These are phyloP conservation scores for Sialis fuliginosa DNA, from an alignment of 2,888 invertebrate species.

Conservation along the genomic window DNA sequence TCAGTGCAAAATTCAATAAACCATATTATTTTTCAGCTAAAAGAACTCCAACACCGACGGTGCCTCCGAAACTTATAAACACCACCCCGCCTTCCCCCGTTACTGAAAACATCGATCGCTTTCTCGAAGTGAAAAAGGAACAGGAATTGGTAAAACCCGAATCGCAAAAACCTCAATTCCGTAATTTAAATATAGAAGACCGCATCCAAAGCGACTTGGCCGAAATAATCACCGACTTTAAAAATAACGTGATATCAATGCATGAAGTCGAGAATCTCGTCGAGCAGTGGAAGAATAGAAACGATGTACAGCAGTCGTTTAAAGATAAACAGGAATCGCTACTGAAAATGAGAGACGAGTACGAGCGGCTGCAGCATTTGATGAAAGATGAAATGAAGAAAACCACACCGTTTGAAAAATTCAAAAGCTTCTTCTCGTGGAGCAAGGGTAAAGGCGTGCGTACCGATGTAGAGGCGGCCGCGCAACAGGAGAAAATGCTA, in stretches of 20 bases:
- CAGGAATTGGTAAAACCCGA: not conserved
- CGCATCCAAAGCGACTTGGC: conserved; percentile 60
- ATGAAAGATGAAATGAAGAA: conserved; percentile 52
- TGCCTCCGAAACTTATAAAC: not conserved
- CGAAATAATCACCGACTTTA: conserved; percentile 77
- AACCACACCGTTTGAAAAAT: conserved; percentile 63
- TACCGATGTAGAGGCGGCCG: conserved; percentile 8
- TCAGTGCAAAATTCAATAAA: not conserved
- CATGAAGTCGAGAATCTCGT: conserved; percentile 71
- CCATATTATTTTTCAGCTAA: not conserved
- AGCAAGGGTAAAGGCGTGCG: conserved; percentile 32
- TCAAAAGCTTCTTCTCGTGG: conserved; percentile 55
- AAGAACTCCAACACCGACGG: not conserved
- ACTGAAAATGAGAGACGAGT: conserved; percentile 60
- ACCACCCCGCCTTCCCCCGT: not conserved
- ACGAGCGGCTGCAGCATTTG: conserved; percentile 63
- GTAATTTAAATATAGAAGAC: conserved; percentile 22
- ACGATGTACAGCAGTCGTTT: conserved; percentile 72
- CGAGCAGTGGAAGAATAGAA: conserved; percentile 71
- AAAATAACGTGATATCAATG: conserved; percentile 74
- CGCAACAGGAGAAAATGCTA: conserved; percentile 6
- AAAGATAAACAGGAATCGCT: conserved; percentile 73
- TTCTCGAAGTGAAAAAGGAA: not conserved
- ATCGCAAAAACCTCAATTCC: not conserved
- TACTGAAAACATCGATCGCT: not conserved